Base-by-base conservation (phyloP, 2,113 vertebrate genomes). In the Azemiops feae region DNA sequence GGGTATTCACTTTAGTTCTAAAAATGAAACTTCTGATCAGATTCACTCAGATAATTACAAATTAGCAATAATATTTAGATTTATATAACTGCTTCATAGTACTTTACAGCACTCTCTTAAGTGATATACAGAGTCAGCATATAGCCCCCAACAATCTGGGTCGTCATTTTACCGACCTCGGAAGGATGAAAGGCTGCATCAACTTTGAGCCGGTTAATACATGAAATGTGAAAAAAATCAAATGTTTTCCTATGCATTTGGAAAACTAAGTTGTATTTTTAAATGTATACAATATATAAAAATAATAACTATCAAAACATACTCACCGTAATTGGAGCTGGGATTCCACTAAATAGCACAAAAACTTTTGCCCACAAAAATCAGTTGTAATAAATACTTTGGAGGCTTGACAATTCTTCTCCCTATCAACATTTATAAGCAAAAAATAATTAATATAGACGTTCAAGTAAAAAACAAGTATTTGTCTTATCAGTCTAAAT, bases 351-450 rank as follows among this genome's bases (percentile, higher is more conserved):
- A 99, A 96, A 95, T 99, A 99, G 94, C 99, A 99, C 91, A 99
- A 96, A 94, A 99, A 99, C 74, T 97, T 98, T 94, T 99, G 99
- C 88, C 99, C 99, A 96, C 99, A 99, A 9, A 99, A 97, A 95
- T 99, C 99, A 10, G 98, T 98, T 34, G 98, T 99, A 97, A 99
- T 98, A 95, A 99, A 99, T 27, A 99, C 98, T 97, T 99, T 99
- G 1, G 99, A 98, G 0, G 99, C 98, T 93, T 99, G 99, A 95
- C 98, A 98, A 96, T 98, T 99, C 97, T 99, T 99, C 97, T 99
- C 98, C 95, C 99, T 99, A 94, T 16, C 1, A 95, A 93, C 7
- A 69, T 47, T 87, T 34, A 90, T 43, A 50, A 25, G 25, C 58
- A 4, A 90, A 93, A 34, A 85, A 92, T 5, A 57, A 58, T n/a